These are phyloP conservation scores for Tipula confusa DNA, from an alignment of 2,888 invertebrate species.

Conservation along the genomic window DNA sequence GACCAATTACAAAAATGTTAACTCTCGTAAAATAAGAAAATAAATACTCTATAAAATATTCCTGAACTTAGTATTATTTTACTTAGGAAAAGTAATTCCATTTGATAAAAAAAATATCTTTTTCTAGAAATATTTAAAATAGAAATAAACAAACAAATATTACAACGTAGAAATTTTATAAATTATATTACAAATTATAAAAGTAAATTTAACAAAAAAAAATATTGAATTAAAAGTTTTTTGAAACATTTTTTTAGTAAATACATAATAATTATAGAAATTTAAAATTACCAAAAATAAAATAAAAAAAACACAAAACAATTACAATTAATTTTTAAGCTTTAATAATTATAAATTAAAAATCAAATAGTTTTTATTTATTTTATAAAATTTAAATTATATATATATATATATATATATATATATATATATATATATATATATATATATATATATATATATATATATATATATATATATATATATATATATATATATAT, in stretches of 20 bases:
- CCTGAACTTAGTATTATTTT: not conserved
- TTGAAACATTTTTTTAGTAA: not conserved
- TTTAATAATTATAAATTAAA: slow-evolving; percentile 4
- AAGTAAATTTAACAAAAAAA: too few species aligned
- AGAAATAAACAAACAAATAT: not conserved
- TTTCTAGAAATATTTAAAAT: slow-evolving; percentile 8
- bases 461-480: too few species aligned
- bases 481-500: too few species aligned
- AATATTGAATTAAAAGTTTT: not conserved
- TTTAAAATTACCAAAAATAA: not conserved
- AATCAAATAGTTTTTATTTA: slow-evolving; percentile 20
- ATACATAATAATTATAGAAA: not conserved
- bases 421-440: too few species aligned
- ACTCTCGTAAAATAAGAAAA: too few species aligned
- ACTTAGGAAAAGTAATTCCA: not conserved
- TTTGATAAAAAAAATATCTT: not conserved
- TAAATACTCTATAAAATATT: too few species aligned
- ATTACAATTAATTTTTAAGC: slow-evolving; percentile 20
- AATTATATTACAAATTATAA: slow-evolving; percentile 3
- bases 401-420: too few species aligned
- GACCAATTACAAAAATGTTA: too few species aligned
- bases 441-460: too few species aligned
- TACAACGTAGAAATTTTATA: not conserved
- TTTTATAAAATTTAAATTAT: slow-evolving; percentile 13
- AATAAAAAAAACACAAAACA: not conserved